phyloP scores from a whole-genome alignment of 1,140 invertebrate species.

The Periplaneta americana region DNA sequence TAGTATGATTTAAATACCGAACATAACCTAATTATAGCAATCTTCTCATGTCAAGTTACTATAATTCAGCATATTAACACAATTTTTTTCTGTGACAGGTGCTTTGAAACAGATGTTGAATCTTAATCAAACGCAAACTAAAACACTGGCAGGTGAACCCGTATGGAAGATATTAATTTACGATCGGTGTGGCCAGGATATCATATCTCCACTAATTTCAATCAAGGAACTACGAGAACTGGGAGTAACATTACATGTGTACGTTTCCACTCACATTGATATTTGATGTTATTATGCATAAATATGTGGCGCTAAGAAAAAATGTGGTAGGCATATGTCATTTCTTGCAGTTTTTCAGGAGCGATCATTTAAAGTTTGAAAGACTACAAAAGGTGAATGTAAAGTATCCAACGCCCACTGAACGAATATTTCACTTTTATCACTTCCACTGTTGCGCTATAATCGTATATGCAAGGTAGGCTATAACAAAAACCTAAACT shows the following conservation, averaged over 20 bases:
- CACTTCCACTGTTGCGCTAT: too few relatives aligned
- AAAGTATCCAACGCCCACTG: too few relatives aligned
- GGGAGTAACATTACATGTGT: conserved; percentile 97
- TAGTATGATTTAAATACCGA: conserved; percentile 4
- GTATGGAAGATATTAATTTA: conserved; percentile 96
- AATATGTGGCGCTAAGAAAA: too few relatives aligned
- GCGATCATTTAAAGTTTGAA: too few relatives aligned
- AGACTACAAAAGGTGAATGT: too few relatives aligned
- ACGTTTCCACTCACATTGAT: too few relatives aligned
- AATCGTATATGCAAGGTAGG: too few relatives aligned
- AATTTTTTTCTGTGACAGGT: conserved; percentile 36
- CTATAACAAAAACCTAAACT: too few relatives aligned
- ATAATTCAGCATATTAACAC: background rate
- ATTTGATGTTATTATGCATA: too few relatives aligned
- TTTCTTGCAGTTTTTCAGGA: too few relatives aligned
- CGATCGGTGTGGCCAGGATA: conserved; percentile 94
- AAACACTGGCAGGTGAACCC: conserved; percentile 71
- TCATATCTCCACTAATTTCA: conserved; percentile 94
- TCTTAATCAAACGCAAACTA: conserved; percentile 75
- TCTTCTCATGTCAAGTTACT: background rate
- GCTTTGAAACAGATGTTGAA: conserved; percentile 92
- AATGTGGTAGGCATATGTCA: too few relatives aligned
- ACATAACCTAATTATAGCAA: background rate
- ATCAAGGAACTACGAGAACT: conserved; percentile 94
- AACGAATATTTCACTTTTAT: too few relatives aligned